Conservation (phyloP, 2,888 invertebrate genomes). For the Hoplodrina ambigua region DNA sequence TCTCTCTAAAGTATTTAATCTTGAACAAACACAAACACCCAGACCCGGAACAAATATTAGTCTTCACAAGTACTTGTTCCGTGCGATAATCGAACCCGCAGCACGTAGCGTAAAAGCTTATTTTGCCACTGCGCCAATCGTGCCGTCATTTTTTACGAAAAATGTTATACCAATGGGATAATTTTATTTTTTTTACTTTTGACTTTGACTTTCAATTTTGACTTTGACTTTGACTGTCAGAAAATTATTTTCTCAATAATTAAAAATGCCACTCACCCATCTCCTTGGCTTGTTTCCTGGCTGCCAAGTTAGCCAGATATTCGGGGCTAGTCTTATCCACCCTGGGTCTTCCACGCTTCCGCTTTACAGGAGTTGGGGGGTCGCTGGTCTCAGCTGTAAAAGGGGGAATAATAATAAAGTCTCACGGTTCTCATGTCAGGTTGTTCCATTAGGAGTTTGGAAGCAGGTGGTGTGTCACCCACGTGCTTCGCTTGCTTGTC, state of each 20-base stretch:
- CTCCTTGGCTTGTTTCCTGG: conserved; percentile 83
- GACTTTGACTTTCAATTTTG: not conserved
- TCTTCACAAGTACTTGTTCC: not conserved
- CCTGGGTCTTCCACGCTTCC: conserved; percentile 83
- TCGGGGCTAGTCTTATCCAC: conserved; percentile 86
- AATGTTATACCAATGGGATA: not conserved
- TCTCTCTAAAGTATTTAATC: no score
- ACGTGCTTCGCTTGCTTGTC: no score
- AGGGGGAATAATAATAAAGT: conserved; percentile 1
- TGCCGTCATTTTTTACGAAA: not conserved
- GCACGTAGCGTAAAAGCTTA: not conserved
- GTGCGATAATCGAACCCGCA: conserved; percentile 9
- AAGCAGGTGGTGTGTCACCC: no score
- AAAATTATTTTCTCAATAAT: not conserved
- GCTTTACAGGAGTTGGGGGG: conserved; percentile 74
- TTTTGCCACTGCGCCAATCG: not conserved
- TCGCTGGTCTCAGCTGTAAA: conserved; percentile 72
- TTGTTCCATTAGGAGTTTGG: no score
- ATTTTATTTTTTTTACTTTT: not conserved
- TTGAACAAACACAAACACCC: not conserved
- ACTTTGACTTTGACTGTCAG: not conserved
- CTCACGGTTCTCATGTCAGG: no score
- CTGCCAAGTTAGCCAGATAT: conserved; percentile 83
- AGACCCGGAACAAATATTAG: conserved; percentile 5
- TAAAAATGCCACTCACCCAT: conserved; percentile 72